Evolutionary conservation across 2,888 invertebrate genomes (phyloP).

Genomic region (Creontiades dilutus): DNA sequence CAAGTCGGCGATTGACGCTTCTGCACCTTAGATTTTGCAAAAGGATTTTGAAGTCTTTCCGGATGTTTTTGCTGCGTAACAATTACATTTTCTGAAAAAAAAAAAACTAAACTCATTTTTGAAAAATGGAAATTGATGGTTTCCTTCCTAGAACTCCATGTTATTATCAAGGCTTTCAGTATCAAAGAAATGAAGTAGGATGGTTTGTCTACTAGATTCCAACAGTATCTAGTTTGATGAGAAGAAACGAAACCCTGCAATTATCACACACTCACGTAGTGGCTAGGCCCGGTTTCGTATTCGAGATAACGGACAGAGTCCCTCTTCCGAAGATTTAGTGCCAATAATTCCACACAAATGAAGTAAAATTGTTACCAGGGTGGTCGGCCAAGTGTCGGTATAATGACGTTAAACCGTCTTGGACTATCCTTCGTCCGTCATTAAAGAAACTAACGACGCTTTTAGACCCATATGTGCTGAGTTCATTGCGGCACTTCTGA

Average conservation of each 20-base stretch:
- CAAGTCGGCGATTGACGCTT: too few relatives aligned
- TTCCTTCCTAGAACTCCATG: too few relatives aligned
- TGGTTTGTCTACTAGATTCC: not conserved
- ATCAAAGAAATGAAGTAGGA: not conserved
- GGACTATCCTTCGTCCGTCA: not conserved
- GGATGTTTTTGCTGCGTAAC: too few relatives aligned
- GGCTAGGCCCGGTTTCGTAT: not conserved
- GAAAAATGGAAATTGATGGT: too few relatives aligned
- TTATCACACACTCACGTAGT: slow-evolving; percentile 9
- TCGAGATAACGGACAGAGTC: not conserved
- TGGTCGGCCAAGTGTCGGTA: slow-evolving; percentile 11
- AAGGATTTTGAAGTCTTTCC: too few relatives aligned
- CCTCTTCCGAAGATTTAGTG: not conserved
- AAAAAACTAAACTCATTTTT: too few relatives aligned
- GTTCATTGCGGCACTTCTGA: slow-evolving; percentile 2
- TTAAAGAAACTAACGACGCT: not conserved
- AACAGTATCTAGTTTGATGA: not conserved
- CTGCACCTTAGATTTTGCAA: too few relatives aligned
- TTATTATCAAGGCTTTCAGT: not conserved
- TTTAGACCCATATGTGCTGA: not conserved
- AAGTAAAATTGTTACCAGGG: not conserved
- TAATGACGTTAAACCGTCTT: not conserved
- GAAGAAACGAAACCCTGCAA: not conserved
- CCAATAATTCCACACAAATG: slow-evolving; percentile 22
- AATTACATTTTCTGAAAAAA: too few relatives aligned